Evolutionary conservation across 2,888 invertebrate genomes (phyloP), one percentile per base, ranked within the genome.

Genomic region (Ennomos erosarius): DNA sequence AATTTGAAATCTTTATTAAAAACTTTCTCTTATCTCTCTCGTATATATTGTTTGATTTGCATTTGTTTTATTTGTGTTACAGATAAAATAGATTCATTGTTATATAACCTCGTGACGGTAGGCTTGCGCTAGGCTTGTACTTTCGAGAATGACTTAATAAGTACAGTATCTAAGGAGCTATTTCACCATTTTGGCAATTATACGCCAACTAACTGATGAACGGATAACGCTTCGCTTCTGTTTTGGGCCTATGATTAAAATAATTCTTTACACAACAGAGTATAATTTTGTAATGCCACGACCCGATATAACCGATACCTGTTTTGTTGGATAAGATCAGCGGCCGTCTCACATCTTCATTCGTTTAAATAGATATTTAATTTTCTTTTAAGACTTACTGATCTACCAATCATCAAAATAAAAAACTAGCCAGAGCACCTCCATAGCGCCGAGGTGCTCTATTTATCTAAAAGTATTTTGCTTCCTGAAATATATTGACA

Each of bases 1-100:
- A 58, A 67, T 63, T 59, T 57, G 43, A 52, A 39, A 59, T 54
- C 53, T 62, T 60, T 65, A 64, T 59, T 58, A 62, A 57, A 56
- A 62, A 68, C 68, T 69, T 69, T 69, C 68, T 53, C 62, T 40
- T 36, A 51, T 55, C 57, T 54, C 48, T 48, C 12, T n/a, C 45
- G 59, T 13, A n/a, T 59, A 51, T 57, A 66, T 68, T 68, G 68
- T 63, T 68, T 57, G 56, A 56, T 55, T 56, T 34, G 46, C 47
- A 59, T 56, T 68, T 16, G 43, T 64, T 64, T 63, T 65, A 59
- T 65, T 64, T 64, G 51, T 42, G 52, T 52, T 48, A 39, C 53
- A 46, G 52, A 65, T 59, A 46, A 65, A 64, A 64, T 56, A 58
- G 13, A 60, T 65, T 60, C 58, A 49, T 55, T n/a, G 50, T 68